Evolutionary conservation across 2,797 vertebrate genomes (phyloP).

Genomic region (Darevskia nairensis): DNA sequence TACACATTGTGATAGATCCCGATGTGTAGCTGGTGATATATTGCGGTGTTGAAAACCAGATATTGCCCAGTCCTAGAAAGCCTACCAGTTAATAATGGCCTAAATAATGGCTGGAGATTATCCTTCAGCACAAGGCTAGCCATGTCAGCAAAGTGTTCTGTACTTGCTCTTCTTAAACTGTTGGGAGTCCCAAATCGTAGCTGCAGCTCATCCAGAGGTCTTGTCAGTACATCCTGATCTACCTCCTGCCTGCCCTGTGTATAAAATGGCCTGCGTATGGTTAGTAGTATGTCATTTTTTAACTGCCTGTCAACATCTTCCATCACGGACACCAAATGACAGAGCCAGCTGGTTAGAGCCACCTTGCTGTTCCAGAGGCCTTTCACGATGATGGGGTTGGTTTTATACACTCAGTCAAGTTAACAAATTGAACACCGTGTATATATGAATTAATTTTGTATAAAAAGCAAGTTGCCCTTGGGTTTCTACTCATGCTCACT

Average conservation of each 20-base stretch:
- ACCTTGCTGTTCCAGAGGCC: slow-evolving; percentile 1
- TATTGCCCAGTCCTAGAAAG: no score
- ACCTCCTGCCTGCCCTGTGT: no score
- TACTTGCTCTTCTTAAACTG: no score
- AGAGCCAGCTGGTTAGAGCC: slow-evolving; percentile 4
- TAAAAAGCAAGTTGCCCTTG: neutral
- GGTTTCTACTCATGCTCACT: neutral
- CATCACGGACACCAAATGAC: slow-evolving; percentile 10
- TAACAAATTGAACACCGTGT: neutral
- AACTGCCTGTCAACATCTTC: neutral
- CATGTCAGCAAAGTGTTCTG: no score
- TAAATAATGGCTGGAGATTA: no score
- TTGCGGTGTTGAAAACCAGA: no score
- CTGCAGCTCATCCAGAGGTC: neutral
- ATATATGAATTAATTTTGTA: neutral
- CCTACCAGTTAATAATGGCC: no score
- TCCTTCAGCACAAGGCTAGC: no score
- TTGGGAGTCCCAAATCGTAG: neutral
- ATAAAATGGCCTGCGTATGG: no score
- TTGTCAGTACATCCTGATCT: neutral
- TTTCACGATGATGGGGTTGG: neutral
- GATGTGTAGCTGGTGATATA: no score
- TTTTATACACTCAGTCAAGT: neutral
- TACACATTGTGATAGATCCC: no score
- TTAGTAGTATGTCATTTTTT: neutral